Percentiles rank a stretch among this genome's conserved stretches.
Conservation (phyloP, 2,888 invertebrate species). For the Piscicola geometra region DNA sequence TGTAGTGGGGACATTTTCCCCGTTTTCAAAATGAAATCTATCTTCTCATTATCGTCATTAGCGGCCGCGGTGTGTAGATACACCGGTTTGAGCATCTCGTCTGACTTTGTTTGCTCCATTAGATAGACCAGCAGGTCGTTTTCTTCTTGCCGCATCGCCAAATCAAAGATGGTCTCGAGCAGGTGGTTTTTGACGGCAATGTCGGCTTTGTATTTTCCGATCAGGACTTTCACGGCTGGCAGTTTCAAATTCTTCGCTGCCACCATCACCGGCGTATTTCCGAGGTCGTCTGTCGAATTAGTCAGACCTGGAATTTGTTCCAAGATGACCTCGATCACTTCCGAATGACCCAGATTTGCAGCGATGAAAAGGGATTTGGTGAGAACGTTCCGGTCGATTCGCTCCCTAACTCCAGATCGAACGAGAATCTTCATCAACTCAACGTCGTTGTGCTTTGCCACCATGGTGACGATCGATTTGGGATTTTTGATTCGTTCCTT, state of each 20-base stretch:
- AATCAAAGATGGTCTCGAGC: constrained; percentile 34
- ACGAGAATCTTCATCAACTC: constrained; percentile 30
- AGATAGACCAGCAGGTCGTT: constrained; percentile 33
- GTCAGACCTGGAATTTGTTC: constrained; percentile 18
- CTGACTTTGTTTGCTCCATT: constrained; percentile 26
- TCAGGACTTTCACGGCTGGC: constrained; percentile 21
- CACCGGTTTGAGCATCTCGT: constrained; percentile 27
- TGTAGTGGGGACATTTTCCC: constrained; percentile 15
- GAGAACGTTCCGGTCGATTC: constrained; percentile 18
- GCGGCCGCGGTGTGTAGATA: constrained; percentile 38
- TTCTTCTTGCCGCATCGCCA: constrained; percentile 31
- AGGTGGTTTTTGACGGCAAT: constrained; percentile 34
- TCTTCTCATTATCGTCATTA: constrained; percentile 33
- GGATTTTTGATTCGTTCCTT: constrained; percentile 36
- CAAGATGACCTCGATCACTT: constrained; percentile 31
- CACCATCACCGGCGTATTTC: constrained; percentile 34
- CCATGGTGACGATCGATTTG: constrained; percentile 32
- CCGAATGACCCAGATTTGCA: constrained; percentile 9
- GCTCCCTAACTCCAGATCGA: constrained; percentile 1
- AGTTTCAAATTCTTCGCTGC: constrained; percentile 24
- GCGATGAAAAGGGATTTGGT: constrained; percentile 34
- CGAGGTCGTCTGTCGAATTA: constrained; percentile 33
- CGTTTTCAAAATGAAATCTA: constrained; percentile 30
- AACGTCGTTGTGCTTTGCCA: constrained; percentile 13
- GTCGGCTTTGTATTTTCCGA: constrained; percentile 28